Evolutionary conservation across 2,113 vertebrate species (phyloP).

Genomic region (Axis porcinus): DNA sequence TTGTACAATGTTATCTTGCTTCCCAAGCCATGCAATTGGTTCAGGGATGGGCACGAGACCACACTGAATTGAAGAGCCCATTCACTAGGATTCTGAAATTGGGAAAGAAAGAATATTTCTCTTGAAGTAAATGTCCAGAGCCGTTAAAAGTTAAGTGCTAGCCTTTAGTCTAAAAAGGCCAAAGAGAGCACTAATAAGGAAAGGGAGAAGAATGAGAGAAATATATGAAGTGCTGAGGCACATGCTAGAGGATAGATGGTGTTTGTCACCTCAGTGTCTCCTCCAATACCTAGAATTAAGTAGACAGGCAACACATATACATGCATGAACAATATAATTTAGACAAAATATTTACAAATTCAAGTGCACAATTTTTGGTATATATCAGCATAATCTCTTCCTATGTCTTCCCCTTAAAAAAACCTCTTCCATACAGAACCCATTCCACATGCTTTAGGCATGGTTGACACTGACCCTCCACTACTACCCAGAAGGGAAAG

Average conservation of each 20-base stretch:
- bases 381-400: neutral
- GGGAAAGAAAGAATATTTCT: neutral
- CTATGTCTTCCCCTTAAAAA: neutral
- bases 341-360: neutral
- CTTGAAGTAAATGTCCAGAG: neutral
- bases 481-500: neutral
- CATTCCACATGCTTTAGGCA: neutral
- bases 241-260: neutral
- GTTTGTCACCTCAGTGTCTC: neutral
- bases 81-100: neutral
- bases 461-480: neutral
- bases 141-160: neutral
- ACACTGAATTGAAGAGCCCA: neutral
- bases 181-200: neutral
- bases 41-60: neutral
- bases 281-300: neutral
- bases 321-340: neutral
- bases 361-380: neutral
- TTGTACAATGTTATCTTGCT: neutral
- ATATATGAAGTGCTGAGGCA: neutral
- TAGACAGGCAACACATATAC: neutral
- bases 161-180: neutral
- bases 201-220: neutral
- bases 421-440: rapidly evolving
- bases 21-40: rapidly evolving